Percentiles rank a stretch among this genome's conserved stretches.
These are phyloP conservation scores for Parauchenoglanis punctatus DNA, from an alignment of 2,797 vertebrate species.

Conservation along the genomic window DNA sequence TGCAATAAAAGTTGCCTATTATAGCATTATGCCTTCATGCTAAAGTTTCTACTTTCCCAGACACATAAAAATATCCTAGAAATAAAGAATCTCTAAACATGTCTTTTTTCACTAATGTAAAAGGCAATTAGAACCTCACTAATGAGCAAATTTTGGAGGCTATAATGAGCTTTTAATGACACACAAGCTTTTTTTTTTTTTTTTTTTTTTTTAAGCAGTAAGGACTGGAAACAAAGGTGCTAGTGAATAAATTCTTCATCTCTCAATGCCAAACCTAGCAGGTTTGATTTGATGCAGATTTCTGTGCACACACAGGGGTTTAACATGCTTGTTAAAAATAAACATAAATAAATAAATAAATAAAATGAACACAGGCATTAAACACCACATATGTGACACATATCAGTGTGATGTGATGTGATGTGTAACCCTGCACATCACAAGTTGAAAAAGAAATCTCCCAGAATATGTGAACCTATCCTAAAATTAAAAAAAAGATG, in stretches of 20 bases:
- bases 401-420: background rate
- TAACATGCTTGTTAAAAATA: background rate
- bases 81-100: conserved; percentile 44
- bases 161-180: conserved; percentile 64
- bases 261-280: conserved; percentile 46
- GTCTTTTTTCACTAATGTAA: conserved; percentile 54
- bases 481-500: background rate
- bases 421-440: background rate
- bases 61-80: background rate
- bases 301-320: background rate
- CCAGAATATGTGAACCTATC: background rate
- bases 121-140: conserved; percentile 55
- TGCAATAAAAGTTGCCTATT: background rate
- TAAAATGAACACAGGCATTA: no score
- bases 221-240: conserved; percentile 46
- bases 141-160: conserved; percentile 55
- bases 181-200: conserved; percentile 23
- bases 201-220: conserved; percentile 50
- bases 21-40: background rate
- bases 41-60: background rate
- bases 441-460: background rate
- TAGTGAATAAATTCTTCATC: conserved; percentile 43
- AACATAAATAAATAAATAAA: background rate
- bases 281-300: conserved; percentile 12
- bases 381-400: background rate